A percentile compares a stretch with the other conserved stretches of the same genome.
These are phyloP conservation scores for Panzeria rudis DNA, from an alignment of 2,888 invertebrate species.

Conservation along the genomic window DNA sequence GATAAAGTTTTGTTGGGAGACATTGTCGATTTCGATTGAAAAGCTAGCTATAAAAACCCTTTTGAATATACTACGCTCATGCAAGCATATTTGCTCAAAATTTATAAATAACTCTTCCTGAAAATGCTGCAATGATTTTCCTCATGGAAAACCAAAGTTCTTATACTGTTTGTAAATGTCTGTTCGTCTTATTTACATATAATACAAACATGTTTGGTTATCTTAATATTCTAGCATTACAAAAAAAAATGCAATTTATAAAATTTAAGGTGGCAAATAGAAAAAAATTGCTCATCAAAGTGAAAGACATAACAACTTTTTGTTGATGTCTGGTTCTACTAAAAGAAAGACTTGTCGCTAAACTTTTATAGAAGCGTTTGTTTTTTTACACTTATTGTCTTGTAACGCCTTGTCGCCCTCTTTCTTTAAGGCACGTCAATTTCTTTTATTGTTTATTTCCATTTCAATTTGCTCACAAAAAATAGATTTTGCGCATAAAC, in stretches of 20 bases:
- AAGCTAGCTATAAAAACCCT: no score
- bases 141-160: not conserved
- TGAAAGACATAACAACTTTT: constrained; percentile 24
- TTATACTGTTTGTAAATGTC: not conserved
- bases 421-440: constrained; percentile 26
- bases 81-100: not conserved
- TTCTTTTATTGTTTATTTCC: constrained; percentile 69
- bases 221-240: constrained; percentile 22
- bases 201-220: constrained; percentile 24
- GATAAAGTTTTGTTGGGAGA: no score
- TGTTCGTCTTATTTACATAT: not conserved
- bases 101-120: not conserved
- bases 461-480: constrained; percentile 45
- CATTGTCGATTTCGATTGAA: no score
- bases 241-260: constrained; percentile 9
- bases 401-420: constrained; percentile 27
- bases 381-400: constrained; percentile 18
- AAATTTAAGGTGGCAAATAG: constrained; percentile 6
- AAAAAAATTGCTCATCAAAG: constrained; percentile 7
- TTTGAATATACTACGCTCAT: no score
- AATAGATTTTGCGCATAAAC: constrained; percentile 50
- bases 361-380: constrained; percentile 29
- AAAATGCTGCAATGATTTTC: not conserved
- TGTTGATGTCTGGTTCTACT: not conserved
- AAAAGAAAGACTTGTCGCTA: constrained; percentile 18